Evolutionary conservation across 1,140 invertebrate genomes (phyloP), one percentile per base, ranked within the genome.

Genomic region (Solen grandis): DNA sequence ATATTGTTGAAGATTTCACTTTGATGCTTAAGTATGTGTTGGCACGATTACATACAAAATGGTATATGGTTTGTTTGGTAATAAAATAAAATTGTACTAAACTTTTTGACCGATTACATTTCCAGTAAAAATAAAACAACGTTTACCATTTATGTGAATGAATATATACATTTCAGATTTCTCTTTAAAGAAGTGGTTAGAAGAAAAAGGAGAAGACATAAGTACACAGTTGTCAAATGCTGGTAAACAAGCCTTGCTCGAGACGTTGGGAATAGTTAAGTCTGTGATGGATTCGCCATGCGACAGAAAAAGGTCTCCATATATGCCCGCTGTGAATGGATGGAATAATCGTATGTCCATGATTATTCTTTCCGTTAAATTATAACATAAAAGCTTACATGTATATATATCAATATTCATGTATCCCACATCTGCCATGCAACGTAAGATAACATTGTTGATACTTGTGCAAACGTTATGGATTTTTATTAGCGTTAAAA

Each of bases 281-380:
- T 46, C 29, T 8, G 22, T 75, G 38, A 35, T 63, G n/a, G 27
- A 33, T 22, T 59, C 72, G 5, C 59, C 57, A 2, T 75, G 72
- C 52, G 72, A 75, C 27, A 27, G 27, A 3, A 75, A n/a, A 16
- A 22, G 72, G 14, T 22, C n/a, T 31, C 72, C 72, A 33, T 75
- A 63, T 41, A 63, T 29, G 22, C 72, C 72, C 3, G 57, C 72
- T 10, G 14, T 63, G 8, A 75, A 31, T 31, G 72, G 72, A 41
- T 75, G 72, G 72, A 75, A 63, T 31, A 75, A 62, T 25, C 14
- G 72, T 75, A 63, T 50, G 72, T 29, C 5, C 27, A n/a, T 52
- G 22, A 25, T 69, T 50, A n/a, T 19, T 14, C 13, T 69, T 25
- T 46, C 13, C 3, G 13, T 29, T 25, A 14, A 0, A 27, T 13